Evolutionary conservation across 2,888 invertebrate species (phyloP).

Genomic region (Athalia cordata): DNA sequence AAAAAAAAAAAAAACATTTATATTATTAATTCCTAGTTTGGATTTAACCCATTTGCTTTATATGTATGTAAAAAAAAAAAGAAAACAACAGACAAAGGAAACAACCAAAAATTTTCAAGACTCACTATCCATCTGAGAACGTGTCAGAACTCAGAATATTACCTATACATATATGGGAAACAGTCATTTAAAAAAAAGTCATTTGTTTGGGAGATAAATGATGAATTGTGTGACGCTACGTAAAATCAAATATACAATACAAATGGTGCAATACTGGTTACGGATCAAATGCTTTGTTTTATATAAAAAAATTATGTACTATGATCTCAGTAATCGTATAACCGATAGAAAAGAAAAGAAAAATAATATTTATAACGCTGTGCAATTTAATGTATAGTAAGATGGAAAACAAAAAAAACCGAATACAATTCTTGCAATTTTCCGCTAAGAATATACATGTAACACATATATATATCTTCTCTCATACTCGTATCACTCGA

Average conservation of each 20-base stretch:
- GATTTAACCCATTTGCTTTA: constrained; percentile 31
- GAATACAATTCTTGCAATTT: not conserved
- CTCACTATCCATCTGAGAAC: not conserved
- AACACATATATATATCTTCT: not conserved
- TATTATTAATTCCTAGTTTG: constrained; percentile 37
- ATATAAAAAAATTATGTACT: not conserved
- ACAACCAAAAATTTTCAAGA: not conserved
- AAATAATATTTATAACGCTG: not conserved
- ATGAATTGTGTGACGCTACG: not conserved
- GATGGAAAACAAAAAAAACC: not conserved
- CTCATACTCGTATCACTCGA: not conserved
- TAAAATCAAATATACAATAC: constrained; percentile 2
- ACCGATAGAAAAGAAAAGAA: not conserved
- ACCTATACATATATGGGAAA: too few species aligned
- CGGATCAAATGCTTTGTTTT: constrained; percentile 16
- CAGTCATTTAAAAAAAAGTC: too few species aligned
- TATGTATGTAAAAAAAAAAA: not conserved
- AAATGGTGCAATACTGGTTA: constrained; percentile 26
- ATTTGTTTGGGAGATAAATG: too few species aligned
- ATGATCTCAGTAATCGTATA: not conserved
- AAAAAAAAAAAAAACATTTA: constrained; percentile 26
- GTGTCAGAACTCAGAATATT: not conserved
- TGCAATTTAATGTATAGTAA: not conserved
- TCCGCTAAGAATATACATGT: not conserved
- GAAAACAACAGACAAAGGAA: not conserved